Percentiles rank a stretch among this genome's conserved stretches.
phyloP scores from a whole-genome alignment of 2,797 vertebrate species.

The Gambelia wislizenii region DNA sequence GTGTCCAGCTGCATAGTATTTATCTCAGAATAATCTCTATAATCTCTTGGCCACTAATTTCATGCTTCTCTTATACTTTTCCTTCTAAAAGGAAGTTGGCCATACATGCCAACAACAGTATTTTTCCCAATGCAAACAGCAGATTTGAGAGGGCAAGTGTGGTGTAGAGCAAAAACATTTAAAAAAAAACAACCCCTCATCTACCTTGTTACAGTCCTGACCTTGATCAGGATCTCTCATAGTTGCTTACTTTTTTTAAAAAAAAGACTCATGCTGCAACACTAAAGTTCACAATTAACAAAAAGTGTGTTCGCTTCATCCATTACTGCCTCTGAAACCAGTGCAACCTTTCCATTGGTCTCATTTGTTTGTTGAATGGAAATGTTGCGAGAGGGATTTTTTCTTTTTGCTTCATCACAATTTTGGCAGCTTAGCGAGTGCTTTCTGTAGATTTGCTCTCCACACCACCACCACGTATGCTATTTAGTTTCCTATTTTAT shows the following conservation, averaged over 20 bases:
- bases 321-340: constrained; percentile 4
- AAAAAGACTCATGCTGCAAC: not conserved
- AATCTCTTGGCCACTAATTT: not conserved
- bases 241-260: not conserved
- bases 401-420: constrained; percentile 5
- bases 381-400: not conserved
- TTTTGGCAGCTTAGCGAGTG: constrained; percentile 46
- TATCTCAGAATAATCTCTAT: not conserved
- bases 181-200: no score
- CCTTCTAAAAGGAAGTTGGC: not conserved
- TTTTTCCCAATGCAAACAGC: not conserved
- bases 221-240: no score
- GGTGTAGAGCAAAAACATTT: not conserved
- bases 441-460: constrained; percentile 21
- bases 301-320: not conserved
- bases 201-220: not conserved
- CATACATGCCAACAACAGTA: not conserved
- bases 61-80: not conserved
- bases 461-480: not conserved
- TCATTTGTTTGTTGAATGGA: constrained; percentile 36
- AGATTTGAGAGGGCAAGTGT: not conserved
- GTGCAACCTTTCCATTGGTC: constrained; percentile 16
- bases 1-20: not conserved
- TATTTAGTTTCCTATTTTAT: constrained; percentile 53
- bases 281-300: not conserved